Conservation (phyloP, 1,140 invertebrate genomes). For the Papilio glaucus region DNA sequence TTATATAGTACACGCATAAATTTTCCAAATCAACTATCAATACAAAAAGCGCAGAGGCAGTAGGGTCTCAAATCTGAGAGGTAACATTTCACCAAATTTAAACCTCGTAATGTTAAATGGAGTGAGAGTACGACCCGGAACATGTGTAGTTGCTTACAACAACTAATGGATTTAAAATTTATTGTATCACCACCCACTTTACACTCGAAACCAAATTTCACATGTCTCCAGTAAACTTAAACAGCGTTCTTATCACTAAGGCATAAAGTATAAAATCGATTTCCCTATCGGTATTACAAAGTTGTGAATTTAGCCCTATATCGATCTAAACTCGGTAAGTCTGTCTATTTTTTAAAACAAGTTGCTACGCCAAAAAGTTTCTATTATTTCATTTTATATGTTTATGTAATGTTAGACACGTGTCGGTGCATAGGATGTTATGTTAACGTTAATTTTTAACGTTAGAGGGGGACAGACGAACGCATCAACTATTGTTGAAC, state of each 20-base stretch:
- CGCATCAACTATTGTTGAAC: neutral
- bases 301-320: neutral
- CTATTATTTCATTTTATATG: constrained; percentile 20
- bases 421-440: constrained; percentile 39
- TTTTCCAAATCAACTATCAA: constrained; percentile 55
- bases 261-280: constrained; percentile 21
- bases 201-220: constrained; percentile 29
- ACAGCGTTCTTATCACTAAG: constrained; percentile 22
- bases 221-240: constrained; percentile 25
- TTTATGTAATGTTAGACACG: constrained; percentile 39
- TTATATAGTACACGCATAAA: constrained; percentile 35
- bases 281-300: neutral
- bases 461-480: neutral
- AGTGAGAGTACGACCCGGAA: constrained; percentile 70
- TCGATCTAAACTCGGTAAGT: constrained; percentile 12
- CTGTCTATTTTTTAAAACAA: constrained; percentile 23
- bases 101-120: constrained; percentile 82
- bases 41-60: constrained; percentile 52
- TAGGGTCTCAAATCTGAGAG: constrained; percentile 61
- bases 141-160: constrained; percentile 77
- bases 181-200: constrained; percentile 75
- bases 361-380: neutral
- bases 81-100: constrained; percentile 80
- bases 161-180: constrained; percentile 83
- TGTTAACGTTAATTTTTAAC: constrained; percentile 23